Conservation (phyloP, 2,797 vertebrate genomes). For the Pseudochaenichthys georgianus region DNA sequence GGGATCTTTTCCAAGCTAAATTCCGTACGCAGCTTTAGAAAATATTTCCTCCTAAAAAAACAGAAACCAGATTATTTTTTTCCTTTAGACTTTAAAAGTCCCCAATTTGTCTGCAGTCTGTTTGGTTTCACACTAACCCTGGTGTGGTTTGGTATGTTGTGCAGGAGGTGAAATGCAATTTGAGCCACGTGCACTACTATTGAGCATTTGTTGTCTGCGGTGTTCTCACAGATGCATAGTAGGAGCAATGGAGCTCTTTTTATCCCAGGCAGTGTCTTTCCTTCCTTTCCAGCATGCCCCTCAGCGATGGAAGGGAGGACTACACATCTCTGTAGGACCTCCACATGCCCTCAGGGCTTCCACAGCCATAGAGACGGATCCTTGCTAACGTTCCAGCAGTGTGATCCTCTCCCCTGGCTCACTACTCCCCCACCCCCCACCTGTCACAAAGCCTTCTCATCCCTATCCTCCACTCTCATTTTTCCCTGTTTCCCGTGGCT, state of each 20-base stretch:
- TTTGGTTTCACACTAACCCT: constrained; percentile 3
- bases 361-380: constrained; percentile 40
- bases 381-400: constrained; percentile 30
- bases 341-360: constrained; percentile 35
- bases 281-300: constrained; percentile 46
- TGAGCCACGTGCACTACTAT: constrained; percentile 27
- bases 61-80: not conserved
- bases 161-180: constrained; percentile 36
- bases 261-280: constrained; percentile 44
- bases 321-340: constrained; percentile 37
- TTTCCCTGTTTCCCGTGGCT: constrained; percentile 35
- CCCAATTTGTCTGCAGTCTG: constrained; percentile 8
- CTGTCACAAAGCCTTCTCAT: constrained; percentile 50
- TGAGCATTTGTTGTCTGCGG: constrained; percentile 34
- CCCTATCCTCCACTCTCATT: constrained; percentile 22
- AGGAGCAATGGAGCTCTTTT: constrained; percentile 33
- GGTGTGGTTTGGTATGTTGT: constrained; percentile 7
- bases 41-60: not conserved
- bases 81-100: not conserved
- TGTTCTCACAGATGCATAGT: constrained; percentile 37
- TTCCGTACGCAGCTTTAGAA: constrained; percentile 17
- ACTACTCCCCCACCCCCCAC: constrained; percentile 35
- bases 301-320: constrained; percentile 40
- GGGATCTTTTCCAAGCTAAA: constrained; percentile 5
- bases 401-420: constrained; percentile 31